These are phyloP conservation scores for Henricia sp. DNA, from an alignment of 53 echinoderm and acorn worm species.

Conservation along the genomic window DNA sequence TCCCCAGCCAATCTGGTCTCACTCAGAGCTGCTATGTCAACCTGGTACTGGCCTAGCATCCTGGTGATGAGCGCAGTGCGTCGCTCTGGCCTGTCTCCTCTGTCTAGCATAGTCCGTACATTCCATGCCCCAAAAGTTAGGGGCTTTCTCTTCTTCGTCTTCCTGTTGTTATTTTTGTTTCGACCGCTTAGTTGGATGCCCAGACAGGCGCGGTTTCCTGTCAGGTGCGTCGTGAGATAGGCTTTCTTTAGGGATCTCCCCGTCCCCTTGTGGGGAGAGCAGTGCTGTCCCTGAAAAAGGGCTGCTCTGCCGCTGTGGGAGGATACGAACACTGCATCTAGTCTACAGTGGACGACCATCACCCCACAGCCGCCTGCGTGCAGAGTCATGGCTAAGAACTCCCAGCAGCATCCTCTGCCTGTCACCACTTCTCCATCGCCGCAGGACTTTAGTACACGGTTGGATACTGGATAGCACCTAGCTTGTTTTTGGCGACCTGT, in stretches of 20 bases:
- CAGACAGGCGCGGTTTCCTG: conserved; percentile 13
- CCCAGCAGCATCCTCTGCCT: conserved; percentile 9
- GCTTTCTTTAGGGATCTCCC: conserved; percentile 12
- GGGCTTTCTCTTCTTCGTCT: background rate
- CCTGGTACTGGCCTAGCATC: conserved; percentile 12
- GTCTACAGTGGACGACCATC: conserved; percentile 15
- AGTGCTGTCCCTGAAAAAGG: conserved; percentile 5
- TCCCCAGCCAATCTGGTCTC: conserved; percentile 24
- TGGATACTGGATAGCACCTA: background rate
- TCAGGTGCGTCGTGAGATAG: background rate
- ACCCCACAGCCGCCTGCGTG: conserved; percentile 16
- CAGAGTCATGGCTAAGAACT: conserved; percentile 1
- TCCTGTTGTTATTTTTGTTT: background rate
- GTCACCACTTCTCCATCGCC: background rate
- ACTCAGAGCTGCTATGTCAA: conserved; percentile 47
- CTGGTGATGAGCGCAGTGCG: conserved; percentile 29
- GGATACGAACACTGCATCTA: background rate
- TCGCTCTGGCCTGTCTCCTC: background rate
- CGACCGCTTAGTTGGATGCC: conserved; percentile 20
- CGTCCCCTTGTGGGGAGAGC: conserved; percentile 10
- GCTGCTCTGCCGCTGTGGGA: conserved; percentile 3
- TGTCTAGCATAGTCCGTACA: conserved; percentile 33
- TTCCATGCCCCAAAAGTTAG: conserved; percentile 17
- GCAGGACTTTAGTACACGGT: background rate
- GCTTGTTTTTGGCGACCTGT: background rate